Conservation (phyloP, 2,797 vertebrate genomes). For the Chloroceryle amazona region DNA sequence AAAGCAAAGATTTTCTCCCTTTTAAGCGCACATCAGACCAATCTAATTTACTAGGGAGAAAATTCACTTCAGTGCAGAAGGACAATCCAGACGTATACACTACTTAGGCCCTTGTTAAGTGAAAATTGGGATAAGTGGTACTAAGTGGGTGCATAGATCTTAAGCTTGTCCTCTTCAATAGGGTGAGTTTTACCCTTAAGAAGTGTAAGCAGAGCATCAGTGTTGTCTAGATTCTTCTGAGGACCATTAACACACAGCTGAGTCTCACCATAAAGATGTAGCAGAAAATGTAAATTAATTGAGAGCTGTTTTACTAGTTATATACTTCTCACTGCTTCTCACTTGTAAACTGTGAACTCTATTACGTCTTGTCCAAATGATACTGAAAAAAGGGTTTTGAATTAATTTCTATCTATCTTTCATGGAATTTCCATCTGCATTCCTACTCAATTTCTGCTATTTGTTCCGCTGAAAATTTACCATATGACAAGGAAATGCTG, state of each 20-base stretch:
- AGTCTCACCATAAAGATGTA: slow-evolving; percentile 52
- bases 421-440: neutral
- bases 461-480: slow-evolving; percentile 28
- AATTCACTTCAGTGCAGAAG: slow-evolving; percentile 70
- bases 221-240: slow-evolving; percentile 40
- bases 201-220: slow-evolving; percentile 30
- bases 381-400: neutral
- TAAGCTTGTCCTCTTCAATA: slow-evolving; percentile 66
- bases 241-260: slow-evolving; percentile 35
- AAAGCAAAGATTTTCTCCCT: slow-evolving; percentile 61
- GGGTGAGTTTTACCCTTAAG: slow-evolving; percentile 53
- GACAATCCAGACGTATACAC: slow-evolving; percentile 58
- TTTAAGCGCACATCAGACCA: slow-evolving; percentile 66
- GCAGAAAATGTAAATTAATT: slow-evolving; percentile 50
- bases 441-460: neutral
- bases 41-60: slow-evolving; percentile 69
- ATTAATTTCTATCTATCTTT: neutral
- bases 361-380: neutral
- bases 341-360: slow-evolving; percentile 21
- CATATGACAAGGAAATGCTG: neutral
- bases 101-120: slow-evolving; percentile 68
- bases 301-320: slow-evolving; percentile 13
- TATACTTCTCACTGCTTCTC: slow-evolving; percentile 6
- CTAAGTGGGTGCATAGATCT: slow-evolving; percentile 73
- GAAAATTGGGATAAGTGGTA: slow-evolving; percentile 73